A percentile compares a stretch with the other conserved stretches of the same genome.
Evolutionary conservation across 1,140 invertebrate species (phyloP).

Genomic region (Chrysoperla carnea): DNA sequence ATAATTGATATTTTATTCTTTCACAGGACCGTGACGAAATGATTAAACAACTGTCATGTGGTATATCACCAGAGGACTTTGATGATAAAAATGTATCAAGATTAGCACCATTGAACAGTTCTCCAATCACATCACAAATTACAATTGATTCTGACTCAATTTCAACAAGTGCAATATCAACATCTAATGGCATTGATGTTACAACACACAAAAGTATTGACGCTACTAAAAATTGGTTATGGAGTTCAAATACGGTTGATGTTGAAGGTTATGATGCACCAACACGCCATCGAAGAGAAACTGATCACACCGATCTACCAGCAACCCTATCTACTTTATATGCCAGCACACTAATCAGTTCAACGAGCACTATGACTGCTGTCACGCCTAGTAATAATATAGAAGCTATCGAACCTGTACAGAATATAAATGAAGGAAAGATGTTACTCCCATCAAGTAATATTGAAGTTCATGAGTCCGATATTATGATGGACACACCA

Average conservation of each 20-base stretch:
- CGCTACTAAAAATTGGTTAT: conserved; percentile 17
- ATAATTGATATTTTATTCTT: neutral
- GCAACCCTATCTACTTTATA: conserved; percentile 7
- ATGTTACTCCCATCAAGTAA: no score
- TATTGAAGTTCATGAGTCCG: no score
- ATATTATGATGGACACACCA: no score
- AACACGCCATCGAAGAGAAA: conserved; percentile 24
- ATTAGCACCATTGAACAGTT: conserved; percentile 3
- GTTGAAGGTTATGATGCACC: conserved; percentile 16
- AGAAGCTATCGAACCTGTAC: neutral
- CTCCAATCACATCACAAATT: conserved; percentile 1
- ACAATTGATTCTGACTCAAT: neutral
- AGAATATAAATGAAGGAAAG: no score
- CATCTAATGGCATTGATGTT: neutral
- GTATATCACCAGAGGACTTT: conserved; percentile 16
- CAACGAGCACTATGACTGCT: neutral
- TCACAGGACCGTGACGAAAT: conserved; percentile 26
- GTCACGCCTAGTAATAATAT: neutral
- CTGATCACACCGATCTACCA: conserved; percentile 16
- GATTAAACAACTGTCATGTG: conserved; percentile 23
- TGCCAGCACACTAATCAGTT: conserved; percentile 5
- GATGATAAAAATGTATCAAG: conserved; percentile 16
- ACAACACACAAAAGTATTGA: conserved; percentile 5
- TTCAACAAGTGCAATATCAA: neutral
- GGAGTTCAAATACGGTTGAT: conserved; percentile 19